Percentiles rank a stretch among this genome's conserved stretches.
phyloP scores from a whole-genome alignment of 2,888 invertebrate species.

The Apamea anceps region DNA sequence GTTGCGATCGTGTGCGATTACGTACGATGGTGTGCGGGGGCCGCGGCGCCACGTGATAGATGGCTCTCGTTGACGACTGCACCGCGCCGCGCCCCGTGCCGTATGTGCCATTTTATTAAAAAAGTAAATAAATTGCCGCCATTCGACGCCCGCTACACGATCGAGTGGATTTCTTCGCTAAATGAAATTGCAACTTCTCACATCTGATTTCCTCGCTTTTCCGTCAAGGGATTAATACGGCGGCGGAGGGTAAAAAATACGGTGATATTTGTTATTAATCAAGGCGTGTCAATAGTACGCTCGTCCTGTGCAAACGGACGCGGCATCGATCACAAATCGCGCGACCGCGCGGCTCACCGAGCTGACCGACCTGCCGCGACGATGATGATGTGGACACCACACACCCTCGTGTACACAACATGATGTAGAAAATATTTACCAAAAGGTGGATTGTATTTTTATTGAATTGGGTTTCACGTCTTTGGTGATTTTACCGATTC shows the following conservation, averaged over 20 bases:
- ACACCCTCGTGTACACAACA: constrained; percentile 16
- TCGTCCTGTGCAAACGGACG: constrained; percentile 56
- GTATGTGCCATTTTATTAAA: constrained; percentile 68
- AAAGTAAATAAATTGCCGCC: constrained; percentile 68
- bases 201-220: constrained; percentile 51
- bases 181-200: constrained; percentile 56
- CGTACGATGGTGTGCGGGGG: neutral
- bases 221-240: constrained; percentile 40
- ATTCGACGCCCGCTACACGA: constrained; percentile 54
- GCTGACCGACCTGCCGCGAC: neutral
- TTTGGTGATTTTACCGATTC: neutral
- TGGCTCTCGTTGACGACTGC: constrained; percentile 61
- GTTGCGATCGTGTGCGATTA: neutral
- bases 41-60: constrained; percentile 55
- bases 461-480: neutral
- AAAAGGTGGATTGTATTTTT: neutral
- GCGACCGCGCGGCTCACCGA: constrained; percentile 10
- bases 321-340: constrained; percentile 48
- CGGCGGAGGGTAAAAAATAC: constrained; percentile 23
- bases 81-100: constrained; percentile 19
- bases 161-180: constrained; percentile 55
- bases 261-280: constrained; percentile 66
- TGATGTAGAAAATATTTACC: constrained; percentile 1
- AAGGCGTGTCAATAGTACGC: constrained; percentile 59
- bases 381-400: neutral